A percentile compares a stretch with the other conserved stretches of the same genome.
phyloP scores from a whole-genome alignment of 2,113 vertebrate species.

The Petrocephalus microphthalmus region DNA sequence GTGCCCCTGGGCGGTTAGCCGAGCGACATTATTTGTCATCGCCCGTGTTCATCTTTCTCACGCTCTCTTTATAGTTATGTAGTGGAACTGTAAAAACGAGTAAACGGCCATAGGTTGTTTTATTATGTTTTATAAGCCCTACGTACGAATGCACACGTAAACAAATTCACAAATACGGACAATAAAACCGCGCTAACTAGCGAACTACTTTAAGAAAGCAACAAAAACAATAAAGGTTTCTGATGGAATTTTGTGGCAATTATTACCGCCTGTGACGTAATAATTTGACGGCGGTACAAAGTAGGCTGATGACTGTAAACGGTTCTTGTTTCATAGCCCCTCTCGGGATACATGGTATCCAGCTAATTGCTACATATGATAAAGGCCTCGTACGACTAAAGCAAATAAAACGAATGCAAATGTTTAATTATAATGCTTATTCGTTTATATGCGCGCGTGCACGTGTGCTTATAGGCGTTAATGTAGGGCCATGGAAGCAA shows the following conservation, averaged over 20 bases:
- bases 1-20: slow-evolving; percentile 74
- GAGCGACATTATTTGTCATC: slow-evolving; percentile 74
- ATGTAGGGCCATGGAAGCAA: background rate
- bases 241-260: background rate
- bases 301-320: background rate
- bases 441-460: background rate
- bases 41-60: slow-evolving; percentile 56
- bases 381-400: background rate
- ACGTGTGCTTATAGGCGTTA: background rate
- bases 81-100: background rate
- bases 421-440: background rate
- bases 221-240: background rate
- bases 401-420: background rate
- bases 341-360: background rate
- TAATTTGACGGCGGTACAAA: background rate
- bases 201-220: background rate
- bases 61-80: slow-evolving; percentile 5
- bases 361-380: background rate
- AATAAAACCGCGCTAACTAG: background rate
- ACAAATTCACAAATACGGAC: background rate
- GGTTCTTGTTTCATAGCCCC: background rate
- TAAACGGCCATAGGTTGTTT: background rate
- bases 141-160: background rate
- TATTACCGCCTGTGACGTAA: background rate
- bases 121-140: background rate